phyloP scores from a whole-genome alignment of 1,140 invertebrate species.

The Nylanderia fulva region DNA sequence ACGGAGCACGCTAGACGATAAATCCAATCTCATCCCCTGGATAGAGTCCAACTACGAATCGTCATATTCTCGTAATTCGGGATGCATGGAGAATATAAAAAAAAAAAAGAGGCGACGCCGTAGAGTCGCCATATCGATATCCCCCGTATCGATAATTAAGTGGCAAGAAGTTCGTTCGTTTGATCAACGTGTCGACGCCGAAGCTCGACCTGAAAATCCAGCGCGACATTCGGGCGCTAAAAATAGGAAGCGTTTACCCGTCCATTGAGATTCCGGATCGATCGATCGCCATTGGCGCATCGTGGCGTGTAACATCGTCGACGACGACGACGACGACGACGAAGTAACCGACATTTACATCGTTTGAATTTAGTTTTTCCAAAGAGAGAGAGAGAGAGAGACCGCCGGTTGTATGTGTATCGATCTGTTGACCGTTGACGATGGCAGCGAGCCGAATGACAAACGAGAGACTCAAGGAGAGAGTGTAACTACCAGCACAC shows the following conservation, averaged over 20 bases:
- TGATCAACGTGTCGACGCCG: constrained; percentile 10
- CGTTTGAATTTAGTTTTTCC: constrained; percentile 57
- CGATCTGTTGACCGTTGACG: constrained; percentile 51
- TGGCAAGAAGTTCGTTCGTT: constrained; percentile 18
- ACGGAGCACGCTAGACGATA: neutral
- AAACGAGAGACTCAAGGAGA: constrained; percentile 29
- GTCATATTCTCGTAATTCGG: neutral
- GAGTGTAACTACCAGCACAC: constrained; percentile 22
- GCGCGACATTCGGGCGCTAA: constrained; percentile 53
- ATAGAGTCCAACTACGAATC: neutral
- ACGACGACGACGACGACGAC: constrained; percentile 17
- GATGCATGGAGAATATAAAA: neutral
- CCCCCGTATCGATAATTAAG: constrained; percentile 32
- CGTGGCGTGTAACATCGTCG: constrained; percentile 40
- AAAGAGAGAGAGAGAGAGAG: no score
- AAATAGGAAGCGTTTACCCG: constrained; percentile 57
- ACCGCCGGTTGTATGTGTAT: constrained; percentile 31
- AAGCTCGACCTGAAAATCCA: constrained; percentile 39
- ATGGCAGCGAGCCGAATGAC: constrained; percentile 32
- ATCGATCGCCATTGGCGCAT: constrained; percentile 48
- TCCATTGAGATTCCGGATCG: constrained; percentile 59
- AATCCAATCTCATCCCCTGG: neutral
- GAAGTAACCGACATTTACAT: constrained; percentile 58
- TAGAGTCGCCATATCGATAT: neutral
- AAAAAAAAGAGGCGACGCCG: neutral